Evolutionary conservation across 2,113 vertebrate genomes (phyloP), one percentile per base, ranked within the genome.

Genomic region (Symphodus melops): DNA sequence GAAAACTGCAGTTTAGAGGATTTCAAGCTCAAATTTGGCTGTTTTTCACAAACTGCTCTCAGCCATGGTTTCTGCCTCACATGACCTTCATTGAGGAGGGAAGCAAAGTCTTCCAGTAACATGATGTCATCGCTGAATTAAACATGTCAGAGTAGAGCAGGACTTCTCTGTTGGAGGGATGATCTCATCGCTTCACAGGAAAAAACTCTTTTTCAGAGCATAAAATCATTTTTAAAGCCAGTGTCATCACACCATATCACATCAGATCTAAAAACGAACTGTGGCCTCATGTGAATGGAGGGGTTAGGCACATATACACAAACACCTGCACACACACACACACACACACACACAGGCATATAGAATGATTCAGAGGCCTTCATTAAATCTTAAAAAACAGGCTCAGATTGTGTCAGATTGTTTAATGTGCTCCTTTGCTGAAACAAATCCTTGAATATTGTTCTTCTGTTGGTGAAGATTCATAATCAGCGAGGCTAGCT

Each of bases 61-160:
- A 71, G 68, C 68, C 21, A 20, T 33, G 60, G 10, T 64, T 74
- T 66, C 53, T 74, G 71, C 73, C 41, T 81, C 69, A 67, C 62
- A 56, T 61, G 81, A 86, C 87, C 87, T 82, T 77, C 75, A 64
- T 19, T 42, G 79, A 69, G 58, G 60, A 75, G 74, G 21, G 69
- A 74, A 51, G 73, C 62, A 41, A 73, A 82, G 70, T 84, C 81
- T 90, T 88, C 86, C 77, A 69, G 85, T 66, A 85, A 78, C 60
- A 92, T 92, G 89, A 92, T 86, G 82, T 92, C 90, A 92, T 88
- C 86, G 46, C 81, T 90, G 89, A 88, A 92, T 92, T 87, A 90
- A 92, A 90, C 89, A 92, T 90, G 81, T 20, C 14, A 21, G 51
- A 83, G 75, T 19, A 3, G 72, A 86, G 87, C 76, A 68, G 68